These are phyloP conservation scores for Drosophila funebris DNA, from an alignment of 1,140 invertebrate genomes.

Conservation along the genomic window DNA sequence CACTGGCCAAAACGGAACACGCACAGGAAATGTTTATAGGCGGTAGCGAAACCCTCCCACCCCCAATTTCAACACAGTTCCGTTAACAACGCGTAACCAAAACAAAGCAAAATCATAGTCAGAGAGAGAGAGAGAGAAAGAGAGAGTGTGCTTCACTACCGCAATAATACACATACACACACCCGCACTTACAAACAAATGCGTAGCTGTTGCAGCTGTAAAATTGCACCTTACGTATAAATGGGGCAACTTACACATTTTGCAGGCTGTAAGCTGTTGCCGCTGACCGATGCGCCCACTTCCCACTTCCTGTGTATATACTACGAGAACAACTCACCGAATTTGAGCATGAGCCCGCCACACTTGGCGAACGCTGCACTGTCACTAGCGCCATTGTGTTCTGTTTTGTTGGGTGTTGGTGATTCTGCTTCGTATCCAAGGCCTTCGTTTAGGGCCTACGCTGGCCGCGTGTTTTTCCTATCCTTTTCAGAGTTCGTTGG, in stretches of 20 bases:
- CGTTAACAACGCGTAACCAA: conserved; percentile 58
- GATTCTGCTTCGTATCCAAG: conserved; percentile 41
- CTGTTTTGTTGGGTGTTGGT: conserved; percentile 30
- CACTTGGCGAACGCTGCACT: conserved; percentile 88
- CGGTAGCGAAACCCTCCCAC: conserved; percentile 14
- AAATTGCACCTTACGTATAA: conserved; percentile 39
- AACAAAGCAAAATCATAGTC: conserved; percentile 59
- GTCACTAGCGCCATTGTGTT: conserved; percentile 88
- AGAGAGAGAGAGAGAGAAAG: conserved; percentile 10
- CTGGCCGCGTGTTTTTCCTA: conserved; percentile 43
- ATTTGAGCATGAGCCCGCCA: conserved; percentile 87
- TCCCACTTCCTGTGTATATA: conserved; percentile 20
- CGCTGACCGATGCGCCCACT: conserved; percentile 2
- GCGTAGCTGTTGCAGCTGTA: conserved; percentile 37
- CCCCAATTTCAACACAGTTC: conserved; percentile 21
- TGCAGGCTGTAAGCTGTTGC: not conserved
- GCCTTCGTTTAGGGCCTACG: conserved; percentile 30
- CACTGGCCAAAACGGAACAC: conserved; percentile 59
- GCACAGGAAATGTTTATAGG: conserved; percentile 58
- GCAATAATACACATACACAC: conserved; percentile 25
- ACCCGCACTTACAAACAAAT: conserved; percentile 26
- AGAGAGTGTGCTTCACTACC: conserved; percentile 11
- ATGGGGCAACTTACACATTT: conserved; percentile 34
- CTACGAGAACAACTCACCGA: conserved; percentile 65
- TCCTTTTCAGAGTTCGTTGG: conserved; percentile 56